Evolutionary conservation across 2,888 invertebrate species (phyloP).

Genomic region (Lampropteryx suffumata): DNA sequence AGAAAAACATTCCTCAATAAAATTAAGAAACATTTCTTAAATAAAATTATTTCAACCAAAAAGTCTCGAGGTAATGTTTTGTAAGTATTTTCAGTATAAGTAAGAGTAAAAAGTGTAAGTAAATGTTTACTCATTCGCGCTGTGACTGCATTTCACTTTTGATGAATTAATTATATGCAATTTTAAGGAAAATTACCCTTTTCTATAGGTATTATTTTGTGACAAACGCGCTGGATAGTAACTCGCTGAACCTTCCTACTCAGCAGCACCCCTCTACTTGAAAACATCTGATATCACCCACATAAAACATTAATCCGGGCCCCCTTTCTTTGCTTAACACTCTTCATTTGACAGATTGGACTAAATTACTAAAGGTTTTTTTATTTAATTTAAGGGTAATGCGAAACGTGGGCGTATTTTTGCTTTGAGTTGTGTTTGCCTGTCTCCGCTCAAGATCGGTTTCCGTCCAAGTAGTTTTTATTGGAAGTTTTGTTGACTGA

Average conservation of each 20-base stretch:
- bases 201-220: constrained; percentile 19
- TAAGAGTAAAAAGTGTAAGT: no score
- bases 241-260: constrained; percentile 34
- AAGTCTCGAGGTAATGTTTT: no score
- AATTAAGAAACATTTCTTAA: no score
- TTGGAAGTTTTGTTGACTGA: constrained; percentile 71
- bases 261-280: constrained; percentile 47
- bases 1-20: no score
- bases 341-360: constrained; percentile 82
- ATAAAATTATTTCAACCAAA: no score
- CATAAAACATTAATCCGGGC: constrained; percentile 66
- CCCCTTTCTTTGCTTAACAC: constrained; percentile 80
- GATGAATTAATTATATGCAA: constrained; percentile 14
- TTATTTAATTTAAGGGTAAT: constrained; percentile 79
- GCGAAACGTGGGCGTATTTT: constrained; percentile 58
- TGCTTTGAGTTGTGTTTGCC: constrained; percentile 61
- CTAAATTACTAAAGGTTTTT: constrained; percentile 76
- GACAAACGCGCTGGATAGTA: constrained; percentile 30
- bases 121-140: constrained; percentile 6
- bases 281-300: constrained; percentile 63
- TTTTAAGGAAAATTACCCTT: constrained; percentile 23
- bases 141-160: constrained; percentile 8
- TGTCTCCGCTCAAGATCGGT: constrained; percentile 54
- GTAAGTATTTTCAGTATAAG: no score
- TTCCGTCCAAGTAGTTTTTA: constrained; percentile 75